Conservation (phyloP, 2,797 vertebrate species). For the Rhinogobio ventralis region DNA sequence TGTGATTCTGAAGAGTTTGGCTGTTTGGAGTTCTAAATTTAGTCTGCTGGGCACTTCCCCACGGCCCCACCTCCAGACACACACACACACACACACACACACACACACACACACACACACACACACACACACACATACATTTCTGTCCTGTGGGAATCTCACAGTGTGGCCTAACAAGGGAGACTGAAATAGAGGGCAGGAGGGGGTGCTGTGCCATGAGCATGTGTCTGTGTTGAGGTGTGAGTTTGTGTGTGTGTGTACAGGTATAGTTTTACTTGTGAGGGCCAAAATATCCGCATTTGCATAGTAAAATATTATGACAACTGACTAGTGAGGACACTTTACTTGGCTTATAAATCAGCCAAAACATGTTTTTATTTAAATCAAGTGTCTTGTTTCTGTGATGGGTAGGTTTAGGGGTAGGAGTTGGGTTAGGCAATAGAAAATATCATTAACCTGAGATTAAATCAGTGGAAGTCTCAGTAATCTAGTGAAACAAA, state of each 20-base stretch:
- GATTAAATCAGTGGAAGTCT: neutral
- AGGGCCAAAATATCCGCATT: neutral
- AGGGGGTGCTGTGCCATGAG: conserved; percentile 14
- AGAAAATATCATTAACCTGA: too few relatives aligned
- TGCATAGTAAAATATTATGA: neutral
- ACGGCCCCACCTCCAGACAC: neutral
- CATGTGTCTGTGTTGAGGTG: neutral
- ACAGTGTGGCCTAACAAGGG: conserved; percentile 31
- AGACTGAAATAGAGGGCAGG: conserved; percentile 4
- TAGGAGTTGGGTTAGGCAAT: neutral
- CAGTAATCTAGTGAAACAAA: too few relatives aligned
- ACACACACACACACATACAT: neutral
- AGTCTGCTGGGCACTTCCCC: conserved; percentile 55
- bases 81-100: conserved; percentile 3
- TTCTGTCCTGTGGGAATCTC: conserved; percentile 18
- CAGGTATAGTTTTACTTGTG: neutral
- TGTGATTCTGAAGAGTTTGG: conserved; percentile 59
- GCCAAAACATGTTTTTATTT: neutral
- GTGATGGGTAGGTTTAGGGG: neutral
- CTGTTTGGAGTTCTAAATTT: conserved; percentile 74
- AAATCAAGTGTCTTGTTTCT: neutral
- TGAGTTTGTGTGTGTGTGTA: neutral
- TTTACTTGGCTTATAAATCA: neutral
- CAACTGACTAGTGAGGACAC: neutral
- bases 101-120: conserved; percentile 5